Evolutionary conservation across 2,113 vertebrate species (phyloP), one percentile per base, ranked within the genome.

Genomic region (Eulacestoma nigropectus): DNA sequence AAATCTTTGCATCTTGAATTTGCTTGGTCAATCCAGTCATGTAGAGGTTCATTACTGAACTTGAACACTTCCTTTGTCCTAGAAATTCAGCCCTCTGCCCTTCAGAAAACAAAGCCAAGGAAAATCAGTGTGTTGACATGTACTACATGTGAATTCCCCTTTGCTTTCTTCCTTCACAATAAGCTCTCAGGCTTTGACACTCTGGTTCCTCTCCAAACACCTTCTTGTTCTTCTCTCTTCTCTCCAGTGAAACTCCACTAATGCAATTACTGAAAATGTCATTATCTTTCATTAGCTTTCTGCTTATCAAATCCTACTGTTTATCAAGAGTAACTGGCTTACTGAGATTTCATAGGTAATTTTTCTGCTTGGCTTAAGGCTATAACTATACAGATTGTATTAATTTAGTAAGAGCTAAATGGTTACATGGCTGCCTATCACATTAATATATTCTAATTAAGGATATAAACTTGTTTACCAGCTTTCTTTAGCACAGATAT

Each of bases 401-500:
- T 82, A 60, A 89, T 82, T 87, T 84, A 87, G 55, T 59, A 73
- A 70, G 19, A 95, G 50, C 35, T 70, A 53, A 64, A 82, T 49
- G 37, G 39, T 84, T 88, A 69, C 26, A 27, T 39, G n/a, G 17
- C 39, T 94, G 69, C n/a, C 32, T 73, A 42, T 62, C 70, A 77
- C 23, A 65, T 10, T 55, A 70, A 91, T 83, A 80, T 75, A 25
- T 67, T 90, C 67, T 83, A 77, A 95, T 93, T 91, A 88, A 82
- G 42, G 22, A 32, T 50, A 37, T 79, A 64, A 35, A 55, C 33
- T 52, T 41, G 14, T 79, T 87, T 74, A 86, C 35, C 22, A 74
- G 7, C 3, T 65, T 85, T 73, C 44, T 90, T 44, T 55, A 73
- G 75, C 57, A 59, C 8, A 25, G 46, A 41, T 91, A 59, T 63